A percentile compares a stretch with the other conserved stretches of the same genome.
These are phyloP conservation scores for Glyphotaelius pellucidus DNA, from an alignment of 2,888 invertebrate species.

Conservation along the genomic window DNA sequence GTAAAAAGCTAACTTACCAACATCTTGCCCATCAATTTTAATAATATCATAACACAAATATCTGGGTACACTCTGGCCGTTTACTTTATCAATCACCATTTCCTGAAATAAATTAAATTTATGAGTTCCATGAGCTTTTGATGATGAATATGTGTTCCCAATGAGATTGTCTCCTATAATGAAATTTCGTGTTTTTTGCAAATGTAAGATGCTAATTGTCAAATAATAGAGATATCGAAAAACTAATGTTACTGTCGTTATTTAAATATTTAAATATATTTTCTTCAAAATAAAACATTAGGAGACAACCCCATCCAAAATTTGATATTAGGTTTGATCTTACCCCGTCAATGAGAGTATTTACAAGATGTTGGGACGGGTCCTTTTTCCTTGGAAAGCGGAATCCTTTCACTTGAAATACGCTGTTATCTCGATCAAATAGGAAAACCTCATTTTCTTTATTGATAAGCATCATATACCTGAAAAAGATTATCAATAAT, in stretches of 20 bases:
- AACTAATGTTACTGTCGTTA: too few species aligned
- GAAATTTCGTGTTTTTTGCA: too few species aligned
- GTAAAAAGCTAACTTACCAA: slow-evolving; percentile 86
- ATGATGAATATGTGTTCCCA: neutral
- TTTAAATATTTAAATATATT: too few species aligned
- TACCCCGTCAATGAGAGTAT: slow-evolving; percentile 96
- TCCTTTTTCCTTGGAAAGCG: slow-evolving; percentile 88
- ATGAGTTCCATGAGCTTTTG: neutral
- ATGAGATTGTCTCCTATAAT: too few species aligned
- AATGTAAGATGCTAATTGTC: too few species aligned
- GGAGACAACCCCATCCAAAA: neutral
- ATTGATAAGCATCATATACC: slow-evolving; percentile 98
- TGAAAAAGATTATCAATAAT: slow-evolving; percentile 69
- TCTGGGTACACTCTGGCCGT: slow-evolving; percentile 86
- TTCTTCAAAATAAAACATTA: too few species aligned
- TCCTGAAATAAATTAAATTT: slow-evolving; percentile 81
- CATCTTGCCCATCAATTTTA: slow-evolving; percentile 86
- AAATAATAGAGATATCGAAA: too few species aligned
- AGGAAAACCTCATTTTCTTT: slow-evolving; percentile 92
- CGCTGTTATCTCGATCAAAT: slow-evolving; percentile 95
- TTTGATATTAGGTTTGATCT: neutral
- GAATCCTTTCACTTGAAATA: slow-evolving; percentile 90
- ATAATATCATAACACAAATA: slow-evolving; percentile 97
- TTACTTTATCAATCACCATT: slow-evolving; percentile 95
- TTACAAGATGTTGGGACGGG: slow-evolving; percentile 81